Base-by-base conservation (phyloP, 2,797 vertebrate genomes). In the Sylvia borin region DNA sequence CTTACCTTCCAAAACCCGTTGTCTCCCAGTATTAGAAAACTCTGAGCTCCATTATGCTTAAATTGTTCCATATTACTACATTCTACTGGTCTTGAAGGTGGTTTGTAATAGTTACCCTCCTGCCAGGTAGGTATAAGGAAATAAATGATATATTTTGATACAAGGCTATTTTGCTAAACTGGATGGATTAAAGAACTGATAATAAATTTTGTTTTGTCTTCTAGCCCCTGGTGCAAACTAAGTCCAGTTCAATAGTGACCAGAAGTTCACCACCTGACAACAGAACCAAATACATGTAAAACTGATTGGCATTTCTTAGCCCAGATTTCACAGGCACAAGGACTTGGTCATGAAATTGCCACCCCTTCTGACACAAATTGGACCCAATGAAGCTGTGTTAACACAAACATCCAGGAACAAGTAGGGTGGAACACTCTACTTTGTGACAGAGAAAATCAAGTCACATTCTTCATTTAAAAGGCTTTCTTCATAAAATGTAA, bases 51-150 rank as follows among this genome's bases (percentile, higher is more conserved):
- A 92, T 95, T 93, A 94, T 66, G 45, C 53, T 93, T 92, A 95
- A 95, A 97, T 95, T 96, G 90, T 26, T 75, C 60, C 73, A 7
- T 75, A 92, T 95, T 92, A 65, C 88, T 70, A 77, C 74, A 76
- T 93, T 38, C 48, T 64, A 54, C 58, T 84, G 85, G 70, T 87
- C 62, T 95, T 71, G 51, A 82, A 89, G 65, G 66, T 76, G 90
- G 51, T 96, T 96, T 97, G 75, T 93, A 93, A 93, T 47, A 96
- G 60, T 96, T 95, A 92, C 62, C 40, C 67, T 88, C 57, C 78
- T 72, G 80, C 15, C 66, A 83, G 72, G 84, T 29, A 93, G 29
- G 31, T 79, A 43, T 79, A 88, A 79, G 83, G 80, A 96, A 95
- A 95, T 85, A 95, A 95, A 96, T 87, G 47, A 80, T 74, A 58